Evolutionary conservation across 2,113 vertebrate species (phyloP), one percentile per base, ranked within the genome.

Genomic region (Canis aureus): DNA sequence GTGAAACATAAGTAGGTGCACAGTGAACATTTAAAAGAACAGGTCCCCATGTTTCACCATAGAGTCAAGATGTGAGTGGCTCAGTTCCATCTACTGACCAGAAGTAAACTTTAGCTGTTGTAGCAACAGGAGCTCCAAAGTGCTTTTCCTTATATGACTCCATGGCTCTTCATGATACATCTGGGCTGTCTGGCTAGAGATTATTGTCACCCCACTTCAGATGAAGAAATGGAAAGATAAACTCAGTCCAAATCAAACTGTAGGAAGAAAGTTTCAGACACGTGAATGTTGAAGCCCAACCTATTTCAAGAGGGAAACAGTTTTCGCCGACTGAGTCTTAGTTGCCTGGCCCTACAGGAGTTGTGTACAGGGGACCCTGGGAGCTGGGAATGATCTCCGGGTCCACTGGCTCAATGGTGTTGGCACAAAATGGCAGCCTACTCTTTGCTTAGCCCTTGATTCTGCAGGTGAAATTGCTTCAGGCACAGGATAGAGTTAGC

Each of bases 71-170:
- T 78, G 11, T 5, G 5, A 43, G 57, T 49, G 62, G 43, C 49
- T 49, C 29, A 6, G 5, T 91, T 89, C 55, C 5, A 32, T 43
- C 74, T 60, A 4, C 62, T 90, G 27, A 35, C n/a, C 3, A 7
- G 49, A 4, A 10, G 11, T 64, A 32, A 91, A 32, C 35, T 60
- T 86, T 43, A 95, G 57, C 55, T 55, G 66, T 25, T 76, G 27
- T 49, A 69, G 66, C 51, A 22, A 8, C 10, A 38, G 51, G 38
- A 90, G 23, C 11, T 64, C 67, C 43, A 13, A 0, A 27, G 8
- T 76, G 23, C n/a, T 86, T 96, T 86, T 69, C 27, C 78, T 89
- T 88, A 69, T 8, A 69, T 73, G 49, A 76, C 10, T 83, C 95
- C 16, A 19, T 32, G 27, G 25, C 73, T 89, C 25, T 35, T 76